Evolutionary conservation across 2,113 vertebrate genomes (phyloP).

Genomic region (Cyphomyrus discorhynchus): DNA sequence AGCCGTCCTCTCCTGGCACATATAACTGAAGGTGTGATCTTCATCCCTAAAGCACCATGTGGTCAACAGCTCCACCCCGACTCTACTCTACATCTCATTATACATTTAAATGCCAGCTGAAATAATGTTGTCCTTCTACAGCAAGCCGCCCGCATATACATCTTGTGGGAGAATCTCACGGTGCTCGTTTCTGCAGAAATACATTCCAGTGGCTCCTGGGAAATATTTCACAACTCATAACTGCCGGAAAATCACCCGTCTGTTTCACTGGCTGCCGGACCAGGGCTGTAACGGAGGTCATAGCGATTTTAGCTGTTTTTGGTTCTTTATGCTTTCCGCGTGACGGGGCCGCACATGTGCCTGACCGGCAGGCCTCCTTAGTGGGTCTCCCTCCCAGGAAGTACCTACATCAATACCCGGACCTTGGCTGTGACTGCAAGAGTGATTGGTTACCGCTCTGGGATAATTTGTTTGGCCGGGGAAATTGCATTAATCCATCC

Average conservation of each 20-base stretch:
- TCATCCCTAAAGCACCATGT: conserved; percentile 2
- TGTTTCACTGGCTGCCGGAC: background rate
- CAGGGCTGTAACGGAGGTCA: background rate
- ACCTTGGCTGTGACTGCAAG: background rate
- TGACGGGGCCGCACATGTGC: background rate
- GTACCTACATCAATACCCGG: conserved; percentile 13
- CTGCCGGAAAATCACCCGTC: background rate
- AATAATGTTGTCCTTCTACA: conserved; percentile 16
- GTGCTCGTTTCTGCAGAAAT: background rate
- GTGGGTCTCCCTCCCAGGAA: conserved; percentile 1
- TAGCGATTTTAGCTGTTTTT: background rate
- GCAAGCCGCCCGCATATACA: background rate
- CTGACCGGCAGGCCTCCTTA: conserved; percentile 12
- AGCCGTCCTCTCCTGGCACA: background rate
- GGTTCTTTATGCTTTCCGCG: background rate
- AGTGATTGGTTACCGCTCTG: background rate
- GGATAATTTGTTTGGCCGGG: conserved; percentile 8
- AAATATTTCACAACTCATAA: conserved; percentile 2
- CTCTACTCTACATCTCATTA: background rate
- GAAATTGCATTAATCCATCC: conserved; percentile 24
- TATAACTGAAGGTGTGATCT: background rate
- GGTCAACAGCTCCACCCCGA: background rate
- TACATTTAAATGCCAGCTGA: conserved; percentile 1
- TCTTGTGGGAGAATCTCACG: background rate
- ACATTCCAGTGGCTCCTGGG: background rate